Evolutionary conservation across 2,888 invertebrate species (phyloP), one percentile per base, ranked within the genome.

Genomic region (Lasius platythorax): DNA sequence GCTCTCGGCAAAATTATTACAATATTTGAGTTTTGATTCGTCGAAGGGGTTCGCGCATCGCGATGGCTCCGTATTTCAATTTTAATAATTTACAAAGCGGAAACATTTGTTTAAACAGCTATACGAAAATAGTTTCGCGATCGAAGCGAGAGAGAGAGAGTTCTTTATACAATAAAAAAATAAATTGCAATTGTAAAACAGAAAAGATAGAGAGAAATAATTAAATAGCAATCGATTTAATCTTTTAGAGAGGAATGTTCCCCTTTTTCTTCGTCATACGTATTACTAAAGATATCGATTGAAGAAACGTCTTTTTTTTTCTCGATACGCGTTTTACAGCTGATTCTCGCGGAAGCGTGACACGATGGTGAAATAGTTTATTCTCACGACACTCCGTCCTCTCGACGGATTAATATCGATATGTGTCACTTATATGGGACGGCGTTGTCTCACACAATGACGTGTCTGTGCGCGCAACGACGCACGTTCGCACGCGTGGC

Each of bases 381-480:
- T 78, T 78, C 8, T 68, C 28, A 1, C 68, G 28, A 15, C 15
- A 3, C 30, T 23, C 23, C 43, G 6, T 15, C 23, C 8, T 67
- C 30, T 23, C 43, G 43, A 28, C 12, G 74, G 43, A 79, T 79
- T 74, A 12, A 23, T 37, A 37, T 18, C 18, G 79, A 79, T 61
- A 23, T 28, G 74, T 74, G 46, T 23, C 72, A 43, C 9, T 78
- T 40, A 68, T 3, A 6, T 15, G 23, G 40, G 15, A 43, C 72
- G 28, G 8, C n/a, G 28, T 43, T 15, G 40, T 43, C 58, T 4
- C 9, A 3, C 61, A 79, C 79, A 61, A 81, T 79, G 74, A 79
- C 43, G 73, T 70, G 72, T 53, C 74, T 73, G 33, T 23, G 33
- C 28, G 79, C 73, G 40, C 43, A 15, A 11, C 56, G 40, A 58